A percentile compares a stretch with the other conserved stretches of the same genome.
These are phyloP conservation scores for Crocidura indochinensis DNA, from an alignment of 2,797 vertebrate species.

Conservation along the genomic window DNA sequence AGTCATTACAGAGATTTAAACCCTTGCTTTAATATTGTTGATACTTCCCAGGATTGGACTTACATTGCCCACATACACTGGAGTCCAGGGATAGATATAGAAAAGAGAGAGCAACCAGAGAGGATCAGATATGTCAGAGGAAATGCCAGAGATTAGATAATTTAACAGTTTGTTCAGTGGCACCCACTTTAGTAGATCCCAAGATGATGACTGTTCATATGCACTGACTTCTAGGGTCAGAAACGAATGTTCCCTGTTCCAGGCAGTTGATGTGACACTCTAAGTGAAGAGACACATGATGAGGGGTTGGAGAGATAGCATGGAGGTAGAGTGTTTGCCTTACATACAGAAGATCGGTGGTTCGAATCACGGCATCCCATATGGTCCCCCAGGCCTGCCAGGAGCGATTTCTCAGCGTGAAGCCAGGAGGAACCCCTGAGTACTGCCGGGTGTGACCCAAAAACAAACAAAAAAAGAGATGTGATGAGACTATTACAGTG, in stretches of 20 bases:
- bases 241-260: constrained; percentile 45
- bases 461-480: too few species aligned
- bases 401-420: too few species aligned
- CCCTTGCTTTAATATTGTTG: not conserved
- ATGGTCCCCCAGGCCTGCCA: too few species aligned
- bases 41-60: not conserved
- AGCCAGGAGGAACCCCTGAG: too few species aligned
- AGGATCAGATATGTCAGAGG: not conserved
- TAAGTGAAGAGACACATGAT: not conserved
- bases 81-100: not conserved
- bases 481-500: not conserved
- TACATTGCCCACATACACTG: not conserved
- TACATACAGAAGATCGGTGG: too few species aligned
- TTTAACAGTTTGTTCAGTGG: not conserved
- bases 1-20: constrained; percentile 6
- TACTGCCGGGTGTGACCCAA: too few species aligned
- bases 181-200: not conserved
- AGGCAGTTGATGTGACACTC: not conserved
- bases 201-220: not conserved
- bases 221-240: not conserved
- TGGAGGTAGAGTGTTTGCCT: too few species aligned
- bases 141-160: not conserved
- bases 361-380: too few species aligned
- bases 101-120: not conserved
- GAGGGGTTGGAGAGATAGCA: not conserved